Base-by-base conservation (phyloP, 2,888 invertebrate genomes). In the Morinoia aosen region DNA sequence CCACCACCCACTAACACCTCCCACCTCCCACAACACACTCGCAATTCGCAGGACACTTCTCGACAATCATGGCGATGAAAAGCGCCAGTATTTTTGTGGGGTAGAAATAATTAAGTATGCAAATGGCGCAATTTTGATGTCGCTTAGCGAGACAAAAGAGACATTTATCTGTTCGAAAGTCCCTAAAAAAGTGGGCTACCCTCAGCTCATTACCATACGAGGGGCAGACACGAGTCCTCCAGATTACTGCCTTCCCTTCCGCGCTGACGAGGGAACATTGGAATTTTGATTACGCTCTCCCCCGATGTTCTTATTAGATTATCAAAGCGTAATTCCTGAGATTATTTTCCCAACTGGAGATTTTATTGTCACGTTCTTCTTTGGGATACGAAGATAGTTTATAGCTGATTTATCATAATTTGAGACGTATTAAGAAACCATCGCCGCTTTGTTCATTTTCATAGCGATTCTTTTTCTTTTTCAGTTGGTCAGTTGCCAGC, bases 141-240 rank as follows among this genome's bases (percentile, higher is more conserved):
- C 93, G 93, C 93, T 93, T 93, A 93, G 58, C 93, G 93, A 93
- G 93, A 93, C 93, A 93, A 93, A 93, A 93, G 93, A 93, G 93
- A 57, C 93, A 57, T 57, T 93, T 93, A 93, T 93, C 93, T 93
- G 57, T 39, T 90, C 40, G 48, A 48, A 48, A 90, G 16, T 90
- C 90, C 90, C 48, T 48, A 93, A 57, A 93, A 56, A 93, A 10
- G 93, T 57, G 19, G 56, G 33, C 40, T 93, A 57, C 93, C 93
- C 93, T 93, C 93, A 57, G 57, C 93, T 93, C 93, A 93, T 93
- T 57, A 19, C 57, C 93, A 93, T 93, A 93, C 93, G 93, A 93
- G 93, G 93, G 93, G 93, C n/a, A 19, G 40, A 93, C 93, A 33
- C 33, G 19, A 33, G 93, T 39, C 93, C 93, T 19, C 58, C 48